Evolutionary conservation across 1,140 invertebrate genomes (phyloP).

Genomic region (Planococcus citri): DNA sequence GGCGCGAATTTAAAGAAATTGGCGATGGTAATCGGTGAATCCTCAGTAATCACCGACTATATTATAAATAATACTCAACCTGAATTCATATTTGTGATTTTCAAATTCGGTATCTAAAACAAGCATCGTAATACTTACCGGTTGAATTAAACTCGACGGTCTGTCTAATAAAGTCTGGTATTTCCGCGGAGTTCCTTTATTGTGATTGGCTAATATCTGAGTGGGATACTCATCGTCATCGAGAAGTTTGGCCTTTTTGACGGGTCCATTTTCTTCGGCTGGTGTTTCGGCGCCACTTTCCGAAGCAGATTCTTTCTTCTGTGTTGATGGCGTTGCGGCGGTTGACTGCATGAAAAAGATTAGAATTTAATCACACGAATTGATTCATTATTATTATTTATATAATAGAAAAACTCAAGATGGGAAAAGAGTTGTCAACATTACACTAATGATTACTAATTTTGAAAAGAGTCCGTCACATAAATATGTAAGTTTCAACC

Average conservation of each 20-base stretch:
- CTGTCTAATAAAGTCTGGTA: slow-evolving; percentile 11
- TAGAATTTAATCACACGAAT: neutral
- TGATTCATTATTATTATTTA: too few relatives aligned
- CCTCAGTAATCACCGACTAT: too few relatives aligned
- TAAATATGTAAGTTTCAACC: too few relatives aligned
- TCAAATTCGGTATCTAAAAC: too few relatives aligned
- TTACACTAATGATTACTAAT: too few relatives aligned
- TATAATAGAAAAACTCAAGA: too few relatives aligned
- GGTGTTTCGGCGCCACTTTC: neutral
- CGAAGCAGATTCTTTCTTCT: neutral
- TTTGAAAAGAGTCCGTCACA: too few relatives aligned
- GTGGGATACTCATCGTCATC: neutral
- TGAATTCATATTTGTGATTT: too few relatives aligned
- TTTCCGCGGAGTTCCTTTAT: slow-evolving; percentile 5
- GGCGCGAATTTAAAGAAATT: too few relatives aligned
- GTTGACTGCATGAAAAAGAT: neutral
- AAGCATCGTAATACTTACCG: neutral
- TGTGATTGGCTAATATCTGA: slow-evolving; percentile 16
- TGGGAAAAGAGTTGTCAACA: too few relatives aligned
- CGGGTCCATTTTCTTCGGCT: neutral
- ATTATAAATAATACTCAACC: too few relatives aligned
- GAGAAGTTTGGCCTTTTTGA: neutral
- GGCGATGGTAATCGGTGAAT: too few relatives aligned
- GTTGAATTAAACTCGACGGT: slow-evolving; percentile 13
- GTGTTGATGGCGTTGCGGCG: neutral